Conservation (phyloP, 2,113 vertebrate genomes). For the Crotalus tigris region DNA sequence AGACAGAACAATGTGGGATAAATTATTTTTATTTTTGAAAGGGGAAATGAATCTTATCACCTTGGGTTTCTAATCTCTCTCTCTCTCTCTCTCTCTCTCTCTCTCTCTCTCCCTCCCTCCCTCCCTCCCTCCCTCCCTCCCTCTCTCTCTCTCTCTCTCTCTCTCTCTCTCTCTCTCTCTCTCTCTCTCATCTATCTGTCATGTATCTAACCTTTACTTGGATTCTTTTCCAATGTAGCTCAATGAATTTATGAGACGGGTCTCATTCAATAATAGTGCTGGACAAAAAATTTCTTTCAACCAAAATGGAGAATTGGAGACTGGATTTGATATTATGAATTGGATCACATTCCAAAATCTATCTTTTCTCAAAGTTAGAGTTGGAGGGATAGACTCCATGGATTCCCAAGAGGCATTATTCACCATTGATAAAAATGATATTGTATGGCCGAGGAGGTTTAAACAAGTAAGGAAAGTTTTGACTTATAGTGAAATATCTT, state of each 20-base stretch:
- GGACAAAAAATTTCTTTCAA: not conserved
- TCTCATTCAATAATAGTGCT: not conserved
- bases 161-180: not conserved
- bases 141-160: too few species aligned
- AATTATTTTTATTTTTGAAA: not conserved
- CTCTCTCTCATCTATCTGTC: not conserved
- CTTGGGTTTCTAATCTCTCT: not conserved
- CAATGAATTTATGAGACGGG: not conserved
- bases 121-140: too few species aligned
- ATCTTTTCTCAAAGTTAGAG: not conserved
- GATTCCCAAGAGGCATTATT: not conserved
- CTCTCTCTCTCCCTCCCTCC: too few species aligned
- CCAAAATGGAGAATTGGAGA: not conserved
- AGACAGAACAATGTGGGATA: too few species aligned
- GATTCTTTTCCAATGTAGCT: not conserved
- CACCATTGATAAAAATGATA: not conserved
- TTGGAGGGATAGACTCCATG: not conserved
- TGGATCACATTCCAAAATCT: not conserved
- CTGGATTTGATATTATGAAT: not conserved
- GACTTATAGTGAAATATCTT: not conserved
- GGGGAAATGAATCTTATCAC: not conserved
- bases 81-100: too few species aligned
- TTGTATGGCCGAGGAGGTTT: not conserved
- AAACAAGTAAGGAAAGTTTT: not conserved
- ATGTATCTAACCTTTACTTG: not conserved